phyloP scores from a whole-genome alignment of 2,797 vertebrate species.

The Paedocypris micromegethes region DNA sequence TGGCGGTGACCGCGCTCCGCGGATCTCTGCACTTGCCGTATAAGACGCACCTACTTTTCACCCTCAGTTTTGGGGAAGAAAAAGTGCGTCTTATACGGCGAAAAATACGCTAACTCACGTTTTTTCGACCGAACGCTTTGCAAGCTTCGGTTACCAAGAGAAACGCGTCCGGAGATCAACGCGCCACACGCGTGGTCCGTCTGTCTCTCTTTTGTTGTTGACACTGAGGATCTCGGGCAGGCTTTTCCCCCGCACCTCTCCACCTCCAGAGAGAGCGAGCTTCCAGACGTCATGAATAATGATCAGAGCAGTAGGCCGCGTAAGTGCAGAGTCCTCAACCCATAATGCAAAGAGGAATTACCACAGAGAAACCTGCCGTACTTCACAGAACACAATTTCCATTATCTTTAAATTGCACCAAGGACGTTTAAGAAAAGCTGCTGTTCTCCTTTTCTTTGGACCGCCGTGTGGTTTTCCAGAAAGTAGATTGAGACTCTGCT shows the following conservation, averaged over 20 bases:
- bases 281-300: conserved; percentile 42
- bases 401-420: conserved; percentile 51
- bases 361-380: conserved; percentile 42
- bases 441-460: conserved; percentile 28
- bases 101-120: too few species aligned
- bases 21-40: too few species aligned
- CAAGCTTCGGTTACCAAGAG: too few species aligned
- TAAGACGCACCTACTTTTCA: too few species aligned
- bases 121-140: too few species aligned
- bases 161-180: not conserved
- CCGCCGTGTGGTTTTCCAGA: conserved; percentile 33
- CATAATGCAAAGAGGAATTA: conserved; percentile 48
- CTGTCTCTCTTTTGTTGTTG: conserved; percentile 8
- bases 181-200: conserved; percentile 7
- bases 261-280: conserved; percentile 19
- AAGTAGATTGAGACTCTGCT: conserved; percentile 26
- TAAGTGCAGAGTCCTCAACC: conserved; percentile 48
- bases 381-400: conserved; percentile 50
- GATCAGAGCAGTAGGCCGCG: conserved; percentile 35
- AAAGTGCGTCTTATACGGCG: too few species aligned
- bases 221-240: conserved; percentile 19
- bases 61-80: too few species aligned
- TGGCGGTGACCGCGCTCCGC: too few species aligned
- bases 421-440: conserved; percentile 44
- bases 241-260: not conserved